A percentile compares a stretch with the other conserved stretches of the same genome.
phyloP scores from a whole-genome alignment of 2,797 vertebrate species.

The Esox lucius region DNA sequence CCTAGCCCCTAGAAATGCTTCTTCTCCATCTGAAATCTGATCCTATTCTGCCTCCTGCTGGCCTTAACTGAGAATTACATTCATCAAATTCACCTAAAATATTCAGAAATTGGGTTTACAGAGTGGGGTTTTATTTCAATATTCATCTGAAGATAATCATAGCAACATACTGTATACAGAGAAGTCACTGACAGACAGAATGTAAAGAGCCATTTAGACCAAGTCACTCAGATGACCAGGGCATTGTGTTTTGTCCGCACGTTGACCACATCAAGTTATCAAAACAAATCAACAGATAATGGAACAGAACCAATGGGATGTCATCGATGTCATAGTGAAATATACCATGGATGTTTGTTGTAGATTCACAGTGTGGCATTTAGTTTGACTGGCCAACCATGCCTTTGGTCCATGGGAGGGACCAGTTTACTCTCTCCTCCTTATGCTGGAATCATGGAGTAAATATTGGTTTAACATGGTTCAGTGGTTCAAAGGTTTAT shows the following conservation, averaged over 20 bases:
- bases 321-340: not conserved
- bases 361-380: not conserved
- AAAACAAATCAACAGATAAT: constrained; percentile 21
- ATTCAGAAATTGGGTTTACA: not conserved
- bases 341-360: not conserved
- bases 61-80: not conserved
- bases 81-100: not conserved
- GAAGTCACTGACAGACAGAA: constrained; percentile 48
- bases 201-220: constrained; percentile 43
- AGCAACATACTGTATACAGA: constrained; percentile 46
- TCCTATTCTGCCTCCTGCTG: constrained; percentile 27
- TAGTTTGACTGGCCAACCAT: not conserved
- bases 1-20: not conserved
- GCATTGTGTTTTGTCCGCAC: constrained; percentile 22
- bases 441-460: not conserved
- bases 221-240: constrained; percentile 21
- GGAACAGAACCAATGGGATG: not conserved
- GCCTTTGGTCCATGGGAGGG: not conserved
- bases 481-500: not conserved
- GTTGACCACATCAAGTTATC: constrained; percentile 34
- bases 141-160: constrained; percentile 54
- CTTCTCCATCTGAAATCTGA: not conserved
- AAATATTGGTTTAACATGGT: not conserved
- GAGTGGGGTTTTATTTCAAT: constrained; percentile 48
- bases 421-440: not conserved